Conservation (phyloP, 2,113 vertebrate species). For the Macrotis lagotis region DNA sequence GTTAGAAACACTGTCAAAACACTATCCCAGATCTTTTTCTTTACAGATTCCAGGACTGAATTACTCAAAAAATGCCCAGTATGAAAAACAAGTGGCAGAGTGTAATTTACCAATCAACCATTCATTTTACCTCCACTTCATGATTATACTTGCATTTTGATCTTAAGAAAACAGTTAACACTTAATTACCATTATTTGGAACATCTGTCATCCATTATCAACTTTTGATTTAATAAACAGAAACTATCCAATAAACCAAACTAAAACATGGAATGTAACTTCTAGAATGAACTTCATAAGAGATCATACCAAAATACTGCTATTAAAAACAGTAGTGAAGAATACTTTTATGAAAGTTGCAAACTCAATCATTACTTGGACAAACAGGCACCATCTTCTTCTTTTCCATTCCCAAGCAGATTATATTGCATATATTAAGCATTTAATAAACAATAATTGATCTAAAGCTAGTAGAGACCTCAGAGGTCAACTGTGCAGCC, state of each 20-base stretch:
- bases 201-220: not conserved
- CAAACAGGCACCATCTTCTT: not conserved
- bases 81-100: not conserved
- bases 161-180: not conserved
- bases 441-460: not conserved
- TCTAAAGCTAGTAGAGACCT: not conserved
- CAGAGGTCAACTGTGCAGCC: not conserved
- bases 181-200: not conserved
- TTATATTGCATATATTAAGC: not conserved
- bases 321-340: not conserved
- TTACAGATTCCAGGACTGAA: not conserved
- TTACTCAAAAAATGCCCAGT: not conserved
- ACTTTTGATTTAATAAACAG: conserved; percentile 13
- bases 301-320: not conserved
- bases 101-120: not conserved
- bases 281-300: not conserved
- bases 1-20: not conserved
- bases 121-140: not conserved
- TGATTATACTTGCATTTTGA: not conserved
- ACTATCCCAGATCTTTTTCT: not conserved
- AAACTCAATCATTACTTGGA: not conserved
- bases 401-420: not conserved
- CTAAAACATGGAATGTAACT: not conserved
- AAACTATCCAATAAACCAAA: not conserved
- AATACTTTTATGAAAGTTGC: not conserved